A percentile compares a stretch with the other conserved stretches of the same genome.
phyloP scores from a whole-genome alignment of 2,888 invertebrate genomes.

The Torymus aiolomorphi region DNA sequence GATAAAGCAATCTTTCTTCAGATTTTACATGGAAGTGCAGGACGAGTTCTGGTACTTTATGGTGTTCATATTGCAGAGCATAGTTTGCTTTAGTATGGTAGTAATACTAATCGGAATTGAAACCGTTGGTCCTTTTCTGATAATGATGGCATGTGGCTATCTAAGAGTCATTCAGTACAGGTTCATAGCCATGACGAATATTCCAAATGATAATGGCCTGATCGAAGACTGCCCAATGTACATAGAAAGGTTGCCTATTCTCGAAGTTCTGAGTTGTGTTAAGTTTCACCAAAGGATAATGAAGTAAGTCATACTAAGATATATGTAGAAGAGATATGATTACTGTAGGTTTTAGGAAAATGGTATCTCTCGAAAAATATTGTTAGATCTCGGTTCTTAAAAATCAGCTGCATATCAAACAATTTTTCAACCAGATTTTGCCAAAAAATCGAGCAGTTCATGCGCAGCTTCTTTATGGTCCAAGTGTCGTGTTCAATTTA shows the following conservation, averaged over 20 bases:
- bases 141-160: no score
- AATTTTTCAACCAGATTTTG: conserved; percentile 6
- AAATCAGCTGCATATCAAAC: neutral
- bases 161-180: no score
- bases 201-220: no score
- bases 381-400: neutral
- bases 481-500: neutral
- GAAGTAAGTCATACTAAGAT: neutral
- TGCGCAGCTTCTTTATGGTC: neutral
- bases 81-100: neutral
- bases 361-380: no score
- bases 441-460: neutral
- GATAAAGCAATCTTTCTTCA: neutral
- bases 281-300: conserved; percentile 31
- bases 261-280: neutral
- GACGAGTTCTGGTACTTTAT: conserved; percentile 23
- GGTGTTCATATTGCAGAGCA: neutral
- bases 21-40: conserved; percentile 15
- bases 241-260: neutral
- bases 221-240: neutral
- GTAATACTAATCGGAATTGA: no score
- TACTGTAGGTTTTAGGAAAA: no score
- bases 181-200: no score
- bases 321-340: neutral
- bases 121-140: no score